These are phyloP conservation scores for Galemys pyrenaicus DNA, from an alignment of 2,113 vertebrate genomes.

Conservation along the genomic window DNA sequence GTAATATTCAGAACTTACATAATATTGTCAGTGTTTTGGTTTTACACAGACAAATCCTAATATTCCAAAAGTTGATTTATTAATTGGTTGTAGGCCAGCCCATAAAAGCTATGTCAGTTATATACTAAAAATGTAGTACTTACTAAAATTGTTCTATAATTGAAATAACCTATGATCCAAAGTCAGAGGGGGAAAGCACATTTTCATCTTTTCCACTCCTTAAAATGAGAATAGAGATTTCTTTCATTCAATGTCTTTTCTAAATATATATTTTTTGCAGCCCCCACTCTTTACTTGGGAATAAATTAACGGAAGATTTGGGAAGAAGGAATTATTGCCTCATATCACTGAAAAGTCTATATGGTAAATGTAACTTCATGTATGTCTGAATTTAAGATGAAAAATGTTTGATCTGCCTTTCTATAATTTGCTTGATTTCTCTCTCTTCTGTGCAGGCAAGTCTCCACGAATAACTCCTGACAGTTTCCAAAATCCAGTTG, in stretches of 20 bases:
- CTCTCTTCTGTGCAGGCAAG: not conserved
- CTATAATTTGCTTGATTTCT: not conserved
- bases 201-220: not conserved
- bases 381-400: not conserved
- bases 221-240: not conserved
- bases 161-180: not conserved
- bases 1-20: not conserved
- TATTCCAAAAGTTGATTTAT: not conserved
- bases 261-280: not conserved
- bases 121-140: not conserved
- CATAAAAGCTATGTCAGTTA: not conserved
- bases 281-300: not conserved
- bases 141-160: not conserved
- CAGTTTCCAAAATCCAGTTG: not conserved
- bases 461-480: not conserved
- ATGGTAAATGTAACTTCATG: not conserved
- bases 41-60: not conserved
- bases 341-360: not conserved
- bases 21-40: not conserved
- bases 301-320: not conserved
- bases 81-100: not conserved
- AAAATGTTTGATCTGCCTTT: not conserved
- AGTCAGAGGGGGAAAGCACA: not conserved
- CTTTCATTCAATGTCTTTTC: not conserved
- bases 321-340: not conserved